Base-by-base conservation (phyloP, 2,797 vertebrate genomes). In the Sebastes alutus region DNA sequence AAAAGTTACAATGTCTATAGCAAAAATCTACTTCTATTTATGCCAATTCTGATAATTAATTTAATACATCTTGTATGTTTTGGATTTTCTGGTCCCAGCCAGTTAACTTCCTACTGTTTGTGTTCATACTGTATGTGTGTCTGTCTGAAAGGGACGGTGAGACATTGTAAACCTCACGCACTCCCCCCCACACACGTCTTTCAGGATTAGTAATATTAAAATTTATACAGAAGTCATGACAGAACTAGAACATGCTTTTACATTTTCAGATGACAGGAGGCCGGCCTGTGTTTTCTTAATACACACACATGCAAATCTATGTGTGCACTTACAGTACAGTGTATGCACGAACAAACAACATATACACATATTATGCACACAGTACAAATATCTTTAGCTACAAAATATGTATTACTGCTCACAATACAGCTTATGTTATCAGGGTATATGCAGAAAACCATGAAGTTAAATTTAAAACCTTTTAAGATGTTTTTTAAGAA, bases 191-290 rank as follows among this genome's bases (percentile, higher is more conserved):
- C 32, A 49, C 32, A 82, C 2, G 54, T 81, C 62, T 80, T 83
- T 82, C 56, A 64, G 85, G 87, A 88, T 87, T 86, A 83, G 63
- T 6, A 54, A 77, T 77, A 84, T 83, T 85, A 67, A 72, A 83
- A 84, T 81, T 79, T 56, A 64, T 32, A 70, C 30, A 49, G 68
- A 88, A 92, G 89, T 81, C 55, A 64, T 82, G 91, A 94, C 88
- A 93, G 87, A 91, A 93, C 61, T 90, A 85, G 91, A 93, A 83
- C 88, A 82, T 72, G 38, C 68, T 80, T 83, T 78, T 75, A 65
- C 72, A 76, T 83, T 87, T 83, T 67, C 27, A 49, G 64, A 74
- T 86, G 84, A 87, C 80, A 83, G 75, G 81, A 59, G 58, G 82
- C 82, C 29, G 46, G 59, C 46, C 38, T 68, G 63, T 38, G 63